Evolutionary conservation across 2,888 invertebrate genomes (phyloP), one percentile per base, ranked within the genome.

Genomic region (Perizoma flavofasciatum): DNA sequence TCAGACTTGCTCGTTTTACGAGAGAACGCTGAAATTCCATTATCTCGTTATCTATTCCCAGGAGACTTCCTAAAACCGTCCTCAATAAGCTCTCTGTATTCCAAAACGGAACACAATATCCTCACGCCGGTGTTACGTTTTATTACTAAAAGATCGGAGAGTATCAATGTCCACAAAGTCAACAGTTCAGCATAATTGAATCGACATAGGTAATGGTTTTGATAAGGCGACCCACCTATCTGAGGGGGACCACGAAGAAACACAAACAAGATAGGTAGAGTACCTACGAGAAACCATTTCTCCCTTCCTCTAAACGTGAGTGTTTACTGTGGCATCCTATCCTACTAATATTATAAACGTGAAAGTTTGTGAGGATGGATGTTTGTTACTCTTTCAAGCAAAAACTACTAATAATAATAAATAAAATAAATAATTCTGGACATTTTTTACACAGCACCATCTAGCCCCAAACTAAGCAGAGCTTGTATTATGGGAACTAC

Each of bases 101-200:
- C 56, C 35, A 41, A 56, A 56, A 50, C 5, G 34, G 51, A 57
- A 57, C 34, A 51, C 57, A 57, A 57, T 57, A 57, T 34, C 43
- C 49, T 40, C 50, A 10, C 22, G 11, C 40, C 41, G 46, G 46
- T 56, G 40, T 47, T 55, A 55, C 41, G 9, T 52, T 52, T 47
- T 57, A 57, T 40, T 56, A 56, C 50, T 34, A 46, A 50, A 37
- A 43, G 35, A 52, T 43, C 46, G 22, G n/a, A 34, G 34, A 50
- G 55, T 55, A 48, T 41, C 41, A 40, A 40, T 78, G 73, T 78
- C 75, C 73, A 67, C 77, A 79, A 77, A 83, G 82, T 86, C 83
- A 86, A 85, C 86, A 86, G 76, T 83, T 85, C 80, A 78, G 76
- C 77, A 77, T 84, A 88, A 88, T 87, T 87, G 83, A 86, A 85